Evolutionary conservation across 2,113 vertebrate genomes (phyloP).

Genomic region (Hippoglossus stenolepis): DNA sequence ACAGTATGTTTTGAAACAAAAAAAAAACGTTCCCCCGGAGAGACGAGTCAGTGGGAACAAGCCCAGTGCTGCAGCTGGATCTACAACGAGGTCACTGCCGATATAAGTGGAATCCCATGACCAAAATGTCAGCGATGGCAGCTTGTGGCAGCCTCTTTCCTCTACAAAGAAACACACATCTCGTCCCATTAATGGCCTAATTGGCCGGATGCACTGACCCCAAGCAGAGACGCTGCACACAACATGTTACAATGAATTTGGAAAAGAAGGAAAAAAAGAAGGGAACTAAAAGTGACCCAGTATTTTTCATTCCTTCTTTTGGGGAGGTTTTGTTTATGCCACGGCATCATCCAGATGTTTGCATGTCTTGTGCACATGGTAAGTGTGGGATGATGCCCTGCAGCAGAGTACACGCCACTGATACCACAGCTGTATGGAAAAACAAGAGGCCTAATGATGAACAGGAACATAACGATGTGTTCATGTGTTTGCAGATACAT

Average conservation of each 20-base stretch:
- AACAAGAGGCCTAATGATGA: neutral
- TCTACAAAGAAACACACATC: conserved; percentile 49
- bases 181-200: conserved; percentile 39
- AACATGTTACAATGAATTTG: conserved; percentile 7
- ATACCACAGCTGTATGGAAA: neutral
- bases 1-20: conserved; percentile 11
- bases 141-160: conserved; percentile 47
- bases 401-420: neutral
- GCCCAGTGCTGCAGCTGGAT: conserved; percentile 55
- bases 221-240: conserved; percentile 5
- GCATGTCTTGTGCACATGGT: neutral
- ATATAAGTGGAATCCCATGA: conserved; percentile 37
- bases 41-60: conserved; percentile 22
- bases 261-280: neutral
- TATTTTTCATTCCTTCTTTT: neutral
- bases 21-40: neutral
- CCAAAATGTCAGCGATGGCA: conserved; percentile 16
- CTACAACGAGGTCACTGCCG: conserved; percentile 52
- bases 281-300: neutral
- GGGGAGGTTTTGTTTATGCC: neutral
- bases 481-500: neutral
- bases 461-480: too few species aligned
- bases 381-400: conserved; percentile 11
- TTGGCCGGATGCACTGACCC: conserved; percentile 24
- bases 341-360: conserved; percentile 36